Conservation (phyloP, 1,140 invertebrate species). For the Drosophila malerkotliana region DNA sequence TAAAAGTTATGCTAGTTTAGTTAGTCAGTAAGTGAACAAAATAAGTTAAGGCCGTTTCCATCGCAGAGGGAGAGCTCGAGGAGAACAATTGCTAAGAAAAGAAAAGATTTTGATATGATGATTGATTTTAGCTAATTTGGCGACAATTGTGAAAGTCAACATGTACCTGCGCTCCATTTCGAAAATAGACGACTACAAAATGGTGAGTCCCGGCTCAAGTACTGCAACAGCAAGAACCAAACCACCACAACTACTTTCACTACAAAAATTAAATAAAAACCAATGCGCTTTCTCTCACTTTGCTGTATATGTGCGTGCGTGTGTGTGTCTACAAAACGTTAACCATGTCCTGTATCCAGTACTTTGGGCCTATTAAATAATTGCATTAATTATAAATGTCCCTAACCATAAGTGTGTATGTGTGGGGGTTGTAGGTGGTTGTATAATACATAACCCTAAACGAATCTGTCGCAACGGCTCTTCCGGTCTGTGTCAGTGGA, state of each 20-base stretch:
- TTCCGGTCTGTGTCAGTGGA: conserved; percentile 4
- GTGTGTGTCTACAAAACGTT: conserved; percentile 41
- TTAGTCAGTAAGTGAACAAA: not conserved
- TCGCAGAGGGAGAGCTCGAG: conserved; percentile 2
- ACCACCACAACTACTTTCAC: conserved; percentile 28
- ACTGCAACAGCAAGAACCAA: conserved; percentile 29
- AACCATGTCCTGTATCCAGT: conserved; percentile 16
- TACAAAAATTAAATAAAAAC: conserved; percentile 27
- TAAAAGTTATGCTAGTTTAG: not conserved
- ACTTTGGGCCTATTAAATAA: conserved; percentile 46
- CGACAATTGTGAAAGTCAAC: conserved; percentile 94
- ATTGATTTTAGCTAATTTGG: conserved; percentile 87
- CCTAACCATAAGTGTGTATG: conserved; percentile 26
- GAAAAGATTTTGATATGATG: conserved; percentile 59
- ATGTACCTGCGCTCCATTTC: conserved; percentile 98
- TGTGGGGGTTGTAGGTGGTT: conserved; percentile 2
- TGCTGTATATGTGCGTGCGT: conserved; percentile 59
- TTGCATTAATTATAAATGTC: conserved; percentile 48
- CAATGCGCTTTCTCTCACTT: conserved; percentile 59
- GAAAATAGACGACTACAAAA: conserved; percentile 99
- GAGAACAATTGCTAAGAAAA: not conserved
- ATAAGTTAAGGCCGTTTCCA: not conserved
- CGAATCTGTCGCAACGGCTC: conserved; percentile 1
- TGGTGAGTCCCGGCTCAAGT: conserved; percentile 90
- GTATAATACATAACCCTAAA: conserved; percentile 10